Evolutionary conservation across 1,140 invertebrate species (phyloP).

Genomic region (Rhyzopertha dominica): DNA sequence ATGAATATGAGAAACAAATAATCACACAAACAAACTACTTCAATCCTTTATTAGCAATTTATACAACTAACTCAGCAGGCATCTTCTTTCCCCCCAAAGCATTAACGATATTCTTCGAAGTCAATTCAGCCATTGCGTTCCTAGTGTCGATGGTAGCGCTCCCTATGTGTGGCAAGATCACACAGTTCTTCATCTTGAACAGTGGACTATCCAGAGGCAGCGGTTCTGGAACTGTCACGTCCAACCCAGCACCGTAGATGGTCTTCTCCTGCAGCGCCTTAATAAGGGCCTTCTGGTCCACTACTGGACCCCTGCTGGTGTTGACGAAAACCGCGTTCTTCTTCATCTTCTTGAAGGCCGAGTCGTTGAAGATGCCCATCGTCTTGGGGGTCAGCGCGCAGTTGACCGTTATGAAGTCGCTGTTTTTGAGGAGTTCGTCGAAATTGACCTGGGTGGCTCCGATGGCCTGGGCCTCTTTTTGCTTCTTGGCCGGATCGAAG

Average conservation of each 20-base stretch:
- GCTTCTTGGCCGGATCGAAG: conserved; percentile 56
- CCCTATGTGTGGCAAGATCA: conserved; percentile 87
- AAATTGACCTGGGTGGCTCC: conserved; percentile 63
- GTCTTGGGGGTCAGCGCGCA: conserved; percentile 65
- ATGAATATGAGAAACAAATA: too few relatives aligned
- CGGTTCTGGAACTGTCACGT: conserved; percentile 83
- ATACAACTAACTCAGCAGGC: conserved; percentile 49
- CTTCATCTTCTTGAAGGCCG: conserved; percentile 71
- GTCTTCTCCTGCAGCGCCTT: conserved; percentile 59
- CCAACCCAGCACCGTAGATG: conserved; percentile 78
- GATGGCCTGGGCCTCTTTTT: conserved; percentile 53
- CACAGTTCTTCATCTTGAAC: conserved; percentile 56
- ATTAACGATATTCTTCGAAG: conserved; percentile 76
- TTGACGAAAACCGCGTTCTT: conserved; percentile 68
- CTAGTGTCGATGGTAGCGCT: conserved; percentile 77
- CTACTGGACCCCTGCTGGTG: conserved; percentile 64
- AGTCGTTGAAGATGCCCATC: conserved; percentile 59
- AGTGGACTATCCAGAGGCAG: conserved; percentile 70
- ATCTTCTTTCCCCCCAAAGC: conserved; percentile 62
- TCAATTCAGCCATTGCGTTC: conserved; percentile 74
- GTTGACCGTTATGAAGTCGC: conserved; percentile 67
- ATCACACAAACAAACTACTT: too few relatives aligned
- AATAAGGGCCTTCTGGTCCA: conserved; percentile 68
- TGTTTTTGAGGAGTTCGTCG: conserved; percentile 59
- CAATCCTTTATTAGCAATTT: too few relatives aligned